Percentiles rank a stretch among this genome's conserved stretches.
Evolutionary conservation across 2,797 vertebrate genomes (phyloP).

Genomic region (Pristis pectinata): DNA sequence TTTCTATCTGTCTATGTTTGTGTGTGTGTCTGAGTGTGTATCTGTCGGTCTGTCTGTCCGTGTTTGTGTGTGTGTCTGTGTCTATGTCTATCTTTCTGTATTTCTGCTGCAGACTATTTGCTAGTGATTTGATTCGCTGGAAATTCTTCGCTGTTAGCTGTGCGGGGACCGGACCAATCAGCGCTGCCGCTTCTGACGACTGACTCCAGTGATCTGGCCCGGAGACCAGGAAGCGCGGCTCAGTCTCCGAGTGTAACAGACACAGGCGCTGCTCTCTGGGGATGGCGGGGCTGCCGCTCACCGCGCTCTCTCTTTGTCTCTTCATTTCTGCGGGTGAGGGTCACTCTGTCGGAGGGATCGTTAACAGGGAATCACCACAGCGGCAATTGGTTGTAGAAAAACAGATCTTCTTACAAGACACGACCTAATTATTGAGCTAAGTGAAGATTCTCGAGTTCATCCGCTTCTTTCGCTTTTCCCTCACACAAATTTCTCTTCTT

Average conservation of each 20-base stretch:
- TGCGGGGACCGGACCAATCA: too few species aligned
- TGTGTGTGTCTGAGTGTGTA: too few species aligned
- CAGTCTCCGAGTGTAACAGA: neutral
- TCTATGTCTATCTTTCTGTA: neutral
- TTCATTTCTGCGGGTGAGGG: neutral
- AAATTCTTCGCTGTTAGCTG: too few species aligned
- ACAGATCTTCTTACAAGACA: too few species aligned
- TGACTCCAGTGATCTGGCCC: neutral
- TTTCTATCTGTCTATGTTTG: too few species aligned
- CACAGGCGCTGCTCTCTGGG: neutral
- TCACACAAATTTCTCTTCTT: neutral
- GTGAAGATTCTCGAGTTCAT: neutral
- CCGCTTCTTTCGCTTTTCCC: neutral
- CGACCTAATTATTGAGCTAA: neutral
- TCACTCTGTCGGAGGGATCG: neutral
- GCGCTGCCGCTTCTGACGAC: neutral
- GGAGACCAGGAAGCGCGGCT: constrained; percentile 4
- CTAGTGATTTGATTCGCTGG: too few species aligned
- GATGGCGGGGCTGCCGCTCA: neutral
- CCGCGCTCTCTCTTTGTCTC: neutral
- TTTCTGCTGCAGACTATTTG: too few species aligned
- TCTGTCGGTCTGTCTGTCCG: too few species aligned
- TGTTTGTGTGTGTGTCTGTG: too few species aligned
- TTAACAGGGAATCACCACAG: neutral
- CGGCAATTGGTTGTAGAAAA: neutral